phyloP scores from a whole-genome alignment of 2,797 vertebrate genomes.

The Notoglanidium macrostoma region DNA sequence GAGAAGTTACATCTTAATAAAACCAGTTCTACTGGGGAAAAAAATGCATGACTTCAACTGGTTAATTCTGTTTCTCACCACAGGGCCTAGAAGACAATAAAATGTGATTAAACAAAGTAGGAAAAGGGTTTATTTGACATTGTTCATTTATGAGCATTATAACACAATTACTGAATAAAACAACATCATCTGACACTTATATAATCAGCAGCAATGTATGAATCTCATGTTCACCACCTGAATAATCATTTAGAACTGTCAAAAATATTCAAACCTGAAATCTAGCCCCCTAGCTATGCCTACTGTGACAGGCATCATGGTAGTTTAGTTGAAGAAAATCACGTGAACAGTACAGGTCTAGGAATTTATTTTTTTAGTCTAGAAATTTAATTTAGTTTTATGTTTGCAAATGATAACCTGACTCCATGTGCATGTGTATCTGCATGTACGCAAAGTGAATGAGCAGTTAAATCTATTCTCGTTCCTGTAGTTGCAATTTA shows the following conservation, averaged over 20 bases:
- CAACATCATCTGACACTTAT: background rate
- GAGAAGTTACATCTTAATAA: background rate
- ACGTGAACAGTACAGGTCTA: background rate
- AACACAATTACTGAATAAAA: background rate
- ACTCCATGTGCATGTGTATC: background rate
- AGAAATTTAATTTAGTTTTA: too few relatives aligned
- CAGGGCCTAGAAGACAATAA: background rate
- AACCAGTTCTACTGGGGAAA: background rate
- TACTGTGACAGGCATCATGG: background rate
- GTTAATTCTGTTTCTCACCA: background rate
- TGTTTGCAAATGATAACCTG: background rate
- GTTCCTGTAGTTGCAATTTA: slow-evolving; percentile 15
- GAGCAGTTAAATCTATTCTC: background rate
- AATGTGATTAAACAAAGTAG: background rate
- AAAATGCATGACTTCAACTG: background rate
- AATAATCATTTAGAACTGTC: background rate
- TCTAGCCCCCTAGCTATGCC: background rate
- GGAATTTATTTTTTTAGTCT: background rate
- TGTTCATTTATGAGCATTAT: background rate
- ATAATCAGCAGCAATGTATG: background rate
- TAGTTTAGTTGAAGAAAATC: background rate
- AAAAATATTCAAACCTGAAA: background rate
- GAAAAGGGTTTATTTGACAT: background rate
- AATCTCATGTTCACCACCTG: background rate
- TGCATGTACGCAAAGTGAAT: background rate